phyloP scores from a whole-genome alignment of 2,113 vertebrate genomes.

The Channa maculata region DNA sequence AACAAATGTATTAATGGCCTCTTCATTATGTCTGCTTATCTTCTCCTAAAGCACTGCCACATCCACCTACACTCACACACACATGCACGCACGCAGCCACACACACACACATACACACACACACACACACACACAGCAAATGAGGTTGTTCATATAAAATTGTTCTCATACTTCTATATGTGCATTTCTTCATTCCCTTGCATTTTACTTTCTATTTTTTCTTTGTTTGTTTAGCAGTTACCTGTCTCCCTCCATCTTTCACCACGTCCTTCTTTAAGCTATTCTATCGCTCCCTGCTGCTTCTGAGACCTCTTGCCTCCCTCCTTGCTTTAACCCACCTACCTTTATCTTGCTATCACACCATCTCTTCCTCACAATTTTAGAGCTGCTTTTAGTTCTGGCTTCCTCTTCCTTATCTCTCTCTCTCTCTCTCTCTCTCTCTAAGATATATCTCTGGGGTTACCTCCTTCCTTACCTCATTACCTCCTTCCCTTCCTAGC shows the following conservation, averaged over 20 bases:
- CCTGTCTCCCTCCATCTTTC: conserved; percentile 16
- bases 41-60: conserved; percentile 35
- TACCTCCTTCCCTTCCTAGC: conserved; percentile 2
- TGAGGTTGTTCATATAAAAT: not conserved
- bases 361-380: conserved; percentile 55
- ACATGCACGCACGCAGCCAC: not conserved
- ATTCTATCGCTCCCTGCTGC: conserved; percentile 10
- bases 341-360: conserved; percentile 50
- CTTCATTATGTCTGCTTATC: conserved; percentile 74
- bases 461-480: not conserved
- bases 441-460: conserved; percentile 33
- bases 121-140: conserved; percentile 1
- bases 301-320: conserved; percentile 26
- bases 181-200: no score
- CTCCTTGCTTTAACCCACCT: conserved; percentile 23
- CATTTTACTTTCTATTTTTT: no score
- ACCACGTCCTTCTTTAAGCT: conserved; percentile 6
- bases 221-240: no score
- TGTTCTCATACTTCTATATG: no score
- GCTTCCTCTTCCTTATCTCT: conserved; percentile 55
- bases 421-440: conserved; percentile 30
- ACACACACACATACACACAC: conserved; percentile 13
- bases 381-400: conserved; percentile 56
- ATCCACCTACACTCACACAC: conserved; percentile 41
- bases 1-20: conserved; percentile 72